Base-by-base conservation (phyloP, 1,140 invertebrate genomes). In the Eubasilissa regina region DNA sequence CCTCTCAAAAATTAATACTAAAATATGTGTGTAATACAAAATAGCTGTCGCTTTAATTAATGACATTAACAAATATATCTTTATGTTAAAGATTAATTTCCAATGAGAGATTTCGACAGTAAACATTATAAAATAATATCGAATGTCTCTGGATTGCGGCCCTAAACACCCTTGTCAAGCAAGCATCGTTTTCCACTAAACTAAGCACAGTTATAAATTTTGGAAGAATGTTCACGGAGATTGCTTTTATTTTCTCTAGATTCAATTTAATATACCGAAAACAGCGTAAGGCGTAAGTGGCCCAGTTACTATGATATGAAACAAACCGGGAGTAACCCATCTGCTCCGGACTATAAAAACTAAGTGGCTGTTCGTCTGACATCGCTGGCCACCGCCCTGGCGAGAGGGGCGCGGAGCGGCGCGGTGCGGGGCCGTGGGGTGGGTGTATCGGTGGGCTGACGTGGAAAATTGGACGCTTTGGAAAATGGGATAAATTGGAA, bases 221-320 rank as follows among this genome's bases (percentile, higher is more conserved):
- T 13, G 1, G 60, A 64, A 64, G 13, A 25, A 64, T 64, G 60
- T 35, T 64, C 25, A 35, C 13, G 35, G 35, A 64, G 60, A 64
- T 64, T 64, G 60, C 60, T 43, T 64, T 64, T 64, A 64, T 64
- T 64, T 64, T 64, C 19, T 64, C 19, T 64, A 64, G 60, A 64
- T 64, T 64, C 60, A 64, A 64, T 64, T 64, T 64, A 64, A 64
- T 64, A 64, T 25, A 44, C 60, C 60, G 60, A 64, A 64, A 25
- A 43, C 60, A 43, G 12, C 60, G 35, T 43, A 64, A 43, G 35
- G 13, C 60, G 60, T n/a, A 64, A 64, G 60, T 64, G 60, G 60
- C 19, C 48, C 60, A 43, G 60, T 64, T 25, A 64, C 35, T 44
- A 25, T 64, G 35, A 64, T 64, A 64, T 64, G 60, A 64, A 64